These are phyloP conservation scores for Periophthalmus modestus DNA, from an alignment of 2,113 vertebrate genomes.

Conservation along the genomic window DNA sequence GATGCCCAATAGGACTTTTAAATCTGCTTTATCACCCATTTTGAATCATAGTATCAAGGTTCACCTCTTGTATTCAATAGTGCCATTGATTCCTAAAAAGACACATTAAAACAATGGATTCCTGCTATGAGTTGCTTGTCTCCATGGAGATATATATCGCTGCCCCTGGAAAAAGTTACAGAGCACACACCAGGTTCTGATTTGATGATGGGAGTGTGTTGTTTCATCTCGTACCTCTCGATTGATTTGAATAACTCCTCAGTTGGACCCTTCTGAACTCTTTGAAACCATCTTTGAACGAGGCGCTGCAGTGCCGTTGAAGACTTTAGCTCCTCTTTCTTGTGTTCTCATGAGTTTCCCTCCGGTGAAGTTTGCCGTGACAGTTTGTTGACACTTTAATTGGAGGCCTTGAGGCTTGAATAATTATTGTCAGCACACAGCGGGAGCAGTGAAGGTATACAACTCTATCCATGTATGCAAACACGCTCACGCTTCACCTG, in stretches of 20 bases:
- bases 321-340: conserved; percentile 1
- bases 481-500: neutral
- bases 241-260: too few species aligned
- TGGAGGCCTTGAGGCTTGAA: conserved; percentile 36
- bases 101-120: too few species aligned
- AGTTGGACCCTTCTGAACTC: conserved; percentile 23
- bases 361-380: conserved; percentile 15
- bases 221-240: neutral
- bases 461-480: neutral
- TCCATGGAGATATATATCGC: too few species aligned
- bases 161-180: neutral
- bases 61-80: too few species aligned
- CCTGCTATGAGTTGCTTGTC: too few species aligned
- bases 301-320: neutral
- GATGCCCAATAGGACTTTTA: too few species aligned
- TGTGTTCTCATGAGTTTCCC: neutral
- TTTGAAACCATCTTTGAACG: conserved; percentile 17
- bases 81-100: too few species aligned
- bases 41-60: too few species aligned
- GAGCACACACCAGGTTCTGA: neutral
- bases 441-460: neutral
- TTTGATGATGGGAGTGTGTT: neutral
- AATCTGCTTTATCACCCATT: too few species aligned
- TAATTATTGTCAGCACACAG: conserved; percentile 27
- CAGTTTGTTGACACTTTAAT: conserved; percentile 45